A percentile compares a stretch with the other conserved stretches of the same genome.
These are phyloP conservation scores for Phyto melanocephala DNA, from an alignment of 2,888 invertebrate genomes.

Conservation along the genomic window DNA sequence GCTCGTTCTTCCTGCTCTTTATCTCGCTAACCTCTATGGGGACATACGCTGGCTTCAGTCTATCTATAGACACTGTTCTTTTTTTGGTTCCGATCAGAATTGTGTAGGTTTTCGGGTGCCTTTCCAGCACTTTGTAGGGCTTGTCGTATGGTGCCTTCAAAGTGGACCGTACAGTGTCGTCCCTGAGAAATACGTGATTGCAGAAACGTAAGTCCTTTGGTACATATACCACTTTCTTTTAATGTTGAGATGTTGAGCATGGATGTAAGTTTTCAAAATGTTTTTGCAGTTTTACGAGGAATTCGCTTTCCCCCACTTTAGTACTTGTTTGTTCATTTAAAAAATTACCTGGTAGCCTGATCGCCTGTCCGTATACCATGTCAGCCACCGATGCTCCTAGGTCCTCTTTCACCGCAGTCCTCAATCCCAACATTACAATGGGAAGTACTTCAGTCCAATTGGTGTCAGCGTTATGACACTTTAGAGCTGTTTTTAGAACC, in stretches of 20 bases:
- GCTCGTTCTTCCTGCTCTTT: no score
- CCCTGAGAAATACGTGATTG: no score
- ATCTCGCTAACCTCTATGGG: no score
- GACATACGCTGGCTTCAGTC: no score
- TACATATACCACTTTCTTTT: background rate
- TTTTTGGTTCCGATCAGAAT: no score
- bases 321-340: background rate
- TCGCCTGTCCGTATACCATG: background rate
- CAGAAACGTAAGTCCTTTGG: no score
- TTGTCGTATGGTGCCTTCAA: background rate
- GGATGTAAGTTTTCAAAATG: constrained; percentile 3
- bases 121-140: no score
- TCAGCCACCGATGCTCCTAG: background rate
- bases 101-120: no score
- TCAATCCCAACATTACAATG: constrained; percentile 43
- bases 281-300: background rate
- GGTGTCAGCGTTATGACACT: no score
- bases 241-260: background rate
- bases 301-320: background rate
- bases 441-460: constrained; percentile 47
- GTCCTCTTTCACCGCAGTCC: constrained; percentile 5
- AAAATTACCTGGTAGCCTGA: background rate
- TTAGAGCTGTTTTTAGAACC: no score
- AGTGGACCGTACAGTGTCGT: background rate
- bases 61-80: no score